Evolutionary conservation across 2,113 vertebrate genomes (phyloP).

Genomic region (Tor tambroides): DNA sequence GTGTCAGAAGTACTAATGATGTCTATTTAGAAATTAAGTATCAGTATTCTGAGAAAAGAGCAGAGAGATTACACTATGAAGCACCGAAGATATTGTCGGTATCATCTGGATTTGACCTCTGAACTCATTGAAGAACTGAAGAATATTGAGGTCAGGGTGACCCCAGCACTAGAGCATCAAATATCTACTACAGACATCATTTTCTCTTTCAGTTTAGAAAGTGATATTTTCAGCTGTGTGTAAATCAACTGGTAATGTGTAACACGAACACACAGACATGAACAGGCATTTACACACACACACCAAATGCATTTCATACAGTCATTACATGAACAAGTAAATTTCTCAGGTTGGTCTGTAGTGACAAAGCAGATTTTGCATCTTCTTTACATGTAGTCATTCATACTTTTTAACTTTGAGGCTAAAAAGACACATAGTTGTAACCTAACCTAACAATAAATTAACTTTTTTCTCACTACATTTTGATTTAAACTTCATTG

Average conservation of each 20-base stretch:
- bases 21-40: background rate
- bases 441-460: background rate
- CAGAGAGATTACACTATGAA: background rate
- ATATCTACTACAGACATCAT: background rate
- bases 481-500: background rate
- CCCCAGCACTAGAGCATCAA: background rate
- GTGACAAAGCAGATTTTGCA: slow-evolving; percentile 20
- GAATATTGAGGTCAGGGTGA: slow-evolving; percentile 3
- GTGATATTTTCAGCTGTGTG: background rate
- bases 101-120: background rate
- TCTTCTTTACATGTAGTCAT: slow-evolving; percentile 54
- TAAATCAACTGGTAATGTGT: background rate
- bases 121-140: background rate
- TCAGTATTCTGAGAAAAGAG: background rate
- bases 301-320: background rate
- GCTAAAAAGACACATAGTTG: background rate
- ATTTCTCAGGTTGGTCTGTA: background rate
- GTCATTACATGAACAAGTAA: background rate
- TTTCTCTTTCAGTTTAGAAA: background rate
- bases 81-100: background rate
- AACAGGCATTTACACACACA: background rate
- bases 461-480: background rate
- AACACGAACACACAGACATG: background rate
- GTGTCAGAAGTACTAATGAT: background rate
- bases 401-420: slow-evolving; percentile 55